Evolutionary conservation across 2,113 vertebrate genomes (phyloP).

Genomic region (Manacus vitellinus): DNA sequence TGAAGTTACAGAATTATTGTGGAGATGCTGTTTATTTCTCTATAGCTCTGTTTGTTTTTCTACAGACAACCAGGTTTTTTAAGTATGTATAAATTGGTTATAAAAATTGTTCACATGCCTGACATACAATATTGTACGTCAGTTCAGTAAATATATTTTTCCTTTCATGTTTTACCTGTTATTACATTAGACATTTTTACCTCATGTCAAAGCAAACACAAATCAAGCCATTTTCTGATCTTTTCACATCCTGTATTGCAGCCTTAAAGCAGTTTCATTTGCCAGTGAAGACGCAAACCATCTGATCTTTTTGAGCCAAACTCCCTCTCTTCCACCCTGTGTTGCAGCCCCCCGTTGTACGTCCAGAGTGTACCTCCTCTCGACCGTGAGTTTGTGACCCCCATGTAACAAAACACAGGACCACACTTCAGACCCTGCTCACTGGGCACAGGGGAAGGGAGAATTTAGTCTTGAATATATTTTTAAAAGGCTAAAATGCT

Average conservation of each 20-base stretch:
- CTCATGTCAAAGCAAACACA: background rate
- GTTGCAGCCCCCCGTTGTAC: background rate
- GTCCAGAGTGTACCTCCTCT: rapidly evolving
- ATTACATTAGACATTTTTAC: conserved; percentile 32
- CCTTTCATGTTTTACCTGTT: background rate
- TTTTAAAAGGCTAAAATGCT: background rate
- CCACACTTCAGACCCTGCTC: background rate
- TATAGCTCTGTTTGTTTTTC: conserved; percentile 21
- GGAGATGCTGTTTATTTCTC: conserved; percentile 51
- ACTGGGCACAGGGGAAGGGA: background rate
- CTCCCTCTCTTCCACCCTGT: background rate
- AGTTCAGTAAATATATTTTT: conserved; percentile 26
- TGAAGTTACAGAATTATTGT: conserved; percentile 70
- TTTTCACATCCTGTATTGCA: background rate
- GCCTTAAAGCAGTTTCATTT: background rate
- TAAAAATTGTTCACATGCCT: conserved; percentile 8
- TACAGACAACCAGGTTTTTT: conserved; percentile 21
- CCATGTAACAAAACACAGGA: rapidly evolving
- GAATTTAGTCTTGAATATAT: background rate
- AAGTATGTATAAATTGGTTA: conserved; percentile 58
- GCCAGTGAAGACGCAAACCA: conserved; percentile 32
- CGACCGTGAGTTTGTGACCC: background rate
- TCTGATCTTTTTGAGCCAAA: conserved; percentile 50
- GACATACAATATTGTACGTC: conserved; percentile 4
- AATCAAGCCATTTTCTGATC: conserved; percentile 29